Evolutionary conservation across 2,888 invertebrate genomes (phyloP).

Genomic region (Cantharis nigra): DNA sequence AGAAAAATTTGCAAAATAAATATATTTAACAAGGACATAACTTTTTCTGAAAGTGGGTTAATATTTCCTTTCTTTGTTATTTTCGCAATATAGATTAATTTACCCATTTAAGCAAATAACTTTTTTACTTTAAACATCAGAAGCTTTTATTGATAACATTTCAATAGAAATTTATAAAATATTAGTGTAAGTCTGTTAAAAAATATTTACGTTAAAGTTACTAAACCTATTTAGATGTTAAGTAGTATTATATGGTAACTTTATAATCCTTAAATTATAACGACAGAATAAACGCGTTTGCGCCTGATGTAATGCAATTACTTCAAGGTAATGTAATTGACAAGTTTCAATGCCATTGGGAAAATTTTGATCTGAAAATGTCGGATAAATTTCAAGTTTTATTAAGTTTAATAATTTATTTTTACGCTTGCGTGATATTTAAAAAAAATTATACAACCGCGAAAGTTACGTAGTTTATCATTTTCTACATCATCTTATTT

Average conservation of each 20-base stretch:
- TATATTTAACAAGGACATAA: too few relatives aligned
- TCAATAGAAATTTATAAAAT: background rate
- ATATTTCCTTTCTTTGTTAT: too few relatives aligned
- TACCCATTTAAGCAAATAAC: too few relatives aligned
- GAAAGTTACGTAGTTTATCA: background rate
- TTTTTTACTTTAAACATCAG: too few relatives aligned
- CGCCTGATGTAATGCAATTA: conserved; percentile 23
- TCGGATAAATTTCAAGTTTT: conserved; percentile 22
- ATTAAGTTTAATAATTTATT: conserved; percentile 15
- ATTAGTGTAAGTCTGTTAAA: background rate
- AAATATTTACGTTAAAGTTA: background rate
- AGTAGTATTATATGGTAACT: conserved; percentile 4
- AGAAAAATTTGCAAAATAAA: too few relatives aligned
- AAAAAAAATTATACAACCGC: background rate
- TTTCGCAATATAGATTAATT: too few relatives aligned
- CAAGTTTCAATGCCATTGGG: conserved; percentile 24
- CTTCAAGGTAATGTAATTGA: conserved; percentile 22
- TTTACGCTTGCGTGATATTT: background rate
- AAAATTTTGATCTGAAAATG: conserved; percentile 21
- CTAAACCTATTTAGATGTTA: background rate
- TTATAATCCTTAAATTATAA: conserved; percentile 24
- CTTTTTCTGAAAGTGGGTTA: too few relatives aligned
- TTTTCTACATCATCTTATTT: background rate
- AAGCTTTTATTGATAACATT: too few relatives aligned
- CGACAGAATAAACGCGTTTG: conserved; percentile 26